These are phyloP conservation scores for Mohoua ochrocephala DNA, from an alignment of 2,113 vertebrate genomes.

Conservation along the genomic window DNA sequence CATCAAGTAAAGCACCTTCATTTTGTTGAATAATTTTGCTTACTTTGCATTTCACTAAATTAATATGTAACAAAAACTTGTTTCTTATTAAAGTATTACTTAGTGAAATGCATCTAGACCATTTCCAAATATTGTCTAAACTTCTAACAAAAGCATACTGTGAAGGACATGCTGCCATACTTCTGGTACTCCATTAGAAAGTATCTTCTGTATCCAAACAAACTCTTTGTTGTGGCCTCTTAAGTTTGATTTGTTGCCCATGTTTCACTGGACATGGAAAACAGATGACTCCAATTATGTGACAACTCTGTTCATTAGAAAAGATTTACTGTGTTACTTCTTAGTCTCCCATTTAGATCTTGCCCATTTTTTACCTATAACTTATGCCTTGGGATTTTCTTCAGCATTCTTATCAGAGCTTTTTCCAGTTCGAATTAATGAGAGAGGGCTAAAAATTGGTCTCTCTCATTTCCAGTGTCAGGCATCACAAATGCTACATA, in stretches of 20 bases:
- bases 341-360: neutral
- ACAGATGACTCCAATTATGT: neutral
- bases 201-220: neutral
- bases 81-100: neutral
- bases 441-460: neutral
- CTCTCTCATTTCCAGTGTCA: neutral
- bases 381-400: neutral
- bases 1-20: conserved; percentile 71
- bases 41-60: neutral
- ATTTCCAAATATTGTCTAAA: neutral
- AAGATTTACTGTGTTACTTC: neutral
- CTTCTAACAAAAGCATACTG: neutral
- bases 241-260: neutral
- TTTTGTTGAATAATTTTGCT: neutral
- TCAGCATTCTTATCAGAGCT: neutral
- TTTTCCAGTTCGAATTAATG: neutral
- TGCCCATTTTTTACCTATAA: neutral
- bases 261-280: neutral
- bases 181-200: neutral
- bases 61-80: neutral
- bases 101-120: neutral
- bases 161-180: neutral
- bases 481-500: neutral
- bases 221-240: neutral
- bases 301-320: neutral